These are phyloP conservation scores for Okapia johnstoni DNA, from an alignment of 2,113 vertebrate species.

Conservation along the genomic window DNA sequence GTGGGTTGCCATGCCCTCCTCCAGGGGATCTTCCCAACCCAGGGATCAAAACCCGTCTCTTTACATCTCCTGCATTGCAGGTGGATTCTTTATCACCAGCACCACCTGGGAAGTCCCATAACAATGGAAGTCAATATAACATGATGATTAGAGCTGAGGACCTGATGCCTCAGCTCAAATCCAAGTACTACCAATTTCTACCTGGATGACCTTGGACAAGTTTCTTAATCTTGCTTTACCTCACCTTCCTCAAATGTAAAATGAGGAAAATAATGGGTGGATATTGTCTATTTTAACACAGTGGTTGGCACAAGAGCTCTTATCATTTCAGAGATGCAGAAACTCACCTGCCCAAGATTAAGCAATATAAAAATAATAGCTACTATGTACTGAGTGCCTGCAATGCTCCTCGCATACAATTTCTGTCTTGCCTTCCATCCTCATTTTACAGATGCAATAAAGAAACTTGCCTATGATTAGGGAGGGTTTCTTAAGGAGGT, in stretches of 20 bases:
- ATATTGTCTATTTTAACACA: neutral
- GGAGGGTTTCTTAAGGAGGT: neutral
- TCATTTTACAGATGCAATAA: neutral
- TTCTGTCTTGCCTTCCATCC: neutral
- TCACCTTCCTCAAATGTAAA: neutral
- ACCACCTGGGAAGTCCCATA: neutral
- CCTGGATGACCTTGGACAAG: neutral
- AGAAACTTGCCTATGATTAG: neutral
- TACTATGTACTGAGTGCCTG: neutral
- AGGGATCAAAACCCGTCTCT: fast-evolving
- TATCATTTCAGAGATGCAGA: neutral
- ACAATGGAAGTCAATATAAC: neutral
- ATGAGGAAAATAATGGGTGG: neutral
- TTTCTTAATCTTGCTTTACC: neutral
- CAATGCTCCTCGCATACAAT: neutral
- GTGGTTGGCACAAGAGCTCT: neutral
- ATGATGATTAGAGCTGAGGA: neutral
- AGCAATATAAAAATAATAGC: neutral
- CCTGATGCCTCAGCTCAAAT: neutral
- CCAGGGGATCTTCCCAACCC: neutral
- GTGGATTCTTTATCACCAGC: neutral
- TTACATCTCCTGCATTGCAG: neutral
- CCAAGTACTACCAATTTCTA: neutral
- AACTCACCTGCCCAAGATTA: neutral
- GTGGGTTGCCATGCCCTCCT: neutral